Conservation (phyloP, 2,797 vertebrate genomes). For the Clarias pachynema region DNA sequence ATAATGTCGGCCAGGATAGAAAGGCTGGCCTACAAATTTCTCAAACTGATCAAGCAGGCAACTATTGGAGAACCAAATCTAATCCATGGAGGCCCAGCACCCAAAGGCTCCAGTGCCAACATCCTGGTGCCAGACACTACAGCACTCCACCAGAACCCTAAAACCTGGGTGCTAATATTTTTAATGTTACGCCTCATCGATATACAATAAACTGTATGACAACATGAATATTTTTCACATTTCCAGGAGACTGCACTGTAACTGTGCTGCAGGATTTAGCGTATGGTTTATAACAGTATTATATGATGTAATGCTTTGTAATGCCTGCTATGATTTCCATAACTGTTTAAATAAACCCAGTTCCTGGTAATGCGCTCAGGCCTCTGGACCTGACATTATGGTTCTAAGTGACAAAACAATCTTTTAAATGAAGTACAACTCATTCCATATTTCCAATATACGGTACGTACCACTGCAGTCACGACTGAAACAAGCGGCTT, state of each 20-base stretch:
- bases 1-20: too few relatives aligned
- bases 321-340: background rate
- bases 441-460: background rate
- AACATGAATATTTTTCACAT: background rate
- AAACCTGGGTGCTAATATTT: too few relatives aligned
- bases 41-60: too few relatives aligned
- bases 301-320: constrained; percentile 13
- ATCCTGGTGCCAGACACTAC: too few relatives aligned
- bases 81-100: too few relatives aligned
- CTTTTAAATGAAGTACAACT: background rate
- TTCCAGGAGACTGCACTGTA: background rate
- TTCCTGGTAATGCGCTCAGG: background rate
- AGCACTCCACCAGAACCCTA: too few relatives aligned
- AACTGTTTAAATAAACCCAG: background rate
- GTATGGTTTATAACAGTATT: background rate
- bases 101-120: too few relatives aligned
- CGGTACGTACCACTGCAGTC: background rate
- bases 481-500: background rate
- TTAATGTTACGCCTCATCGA: too few relatives aligned
- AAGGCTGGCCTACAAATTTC: too few relatives aligned
- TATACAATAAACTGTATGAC: background rate
- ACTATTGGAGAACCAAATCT: too few relatives aligned
- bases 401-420: constrained; percentile 5
- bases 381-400: background rate
- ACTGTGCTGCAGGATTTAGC: background rate